phyloP scores from a whole-genome alignment of 1,140 invertebrate species.

The Sycophaga agraensis region DNA sequence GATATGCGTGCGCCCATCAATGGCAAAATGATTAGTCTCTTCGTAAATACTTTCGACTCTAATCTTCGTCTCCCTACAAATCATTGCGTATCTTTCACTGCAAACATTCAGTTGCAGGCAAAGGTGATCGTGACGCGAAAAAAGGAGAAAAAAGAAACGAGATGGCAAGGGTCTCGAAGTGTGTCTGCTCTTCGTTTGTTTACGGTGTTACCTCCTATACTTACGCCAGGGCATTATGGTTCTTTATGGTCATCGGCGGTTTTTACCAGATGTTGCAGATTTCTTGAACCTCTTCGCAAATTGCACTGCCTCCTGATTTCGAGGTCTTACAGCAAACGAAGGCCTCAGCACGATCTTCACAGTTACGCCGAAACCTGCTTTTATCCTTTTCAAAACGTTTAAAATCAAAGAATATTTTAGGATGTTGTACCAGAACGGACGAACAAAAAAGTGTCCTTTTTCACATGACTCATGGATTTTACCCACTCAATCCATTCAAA shows the following conservation, averaged over 20 bases:
- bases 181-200: not conserved
- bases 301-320: slow-evolving; percentile 5
- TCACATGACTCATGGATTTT: too few relatives aligned
- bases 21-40: slow-evolving; percentile 7
- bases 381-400: too few relatives aligned
- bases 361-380: too few relatives aligned
- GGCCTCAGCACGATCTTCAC: too few relatives aligned
- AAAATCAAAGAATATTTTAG: too few relatives aligned
- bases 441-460: too few relatives aligned
- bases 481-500: too few relatives aligned
- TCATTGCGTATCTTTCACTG: not conserved
- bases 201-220: slow-evolving; percentile 13
- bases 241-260: slow-evolving; percentile 9
- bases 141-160: not conserved
- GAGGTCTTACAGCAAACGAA: too few relatives aligned
- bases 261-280: slow-evolving; percentile 19
- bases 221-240: not conserved
- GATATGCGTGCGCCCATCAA: not conserved
- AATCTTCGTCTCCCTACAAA: not conserved
- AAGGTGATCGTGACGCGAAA: slow-evolving; percentile 2
- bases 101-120: not conserved
- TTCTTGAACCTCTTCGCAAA: not conserved
- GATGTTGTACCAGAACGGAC: too few relatives aligned
- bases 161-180: not conserved
- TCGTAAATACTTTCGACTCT: too few relatives aligned